phyloP scores from a whole-genome alignment of 2,888 invertebrate genomes.

The Tubulanus polymorphus region DNA sequence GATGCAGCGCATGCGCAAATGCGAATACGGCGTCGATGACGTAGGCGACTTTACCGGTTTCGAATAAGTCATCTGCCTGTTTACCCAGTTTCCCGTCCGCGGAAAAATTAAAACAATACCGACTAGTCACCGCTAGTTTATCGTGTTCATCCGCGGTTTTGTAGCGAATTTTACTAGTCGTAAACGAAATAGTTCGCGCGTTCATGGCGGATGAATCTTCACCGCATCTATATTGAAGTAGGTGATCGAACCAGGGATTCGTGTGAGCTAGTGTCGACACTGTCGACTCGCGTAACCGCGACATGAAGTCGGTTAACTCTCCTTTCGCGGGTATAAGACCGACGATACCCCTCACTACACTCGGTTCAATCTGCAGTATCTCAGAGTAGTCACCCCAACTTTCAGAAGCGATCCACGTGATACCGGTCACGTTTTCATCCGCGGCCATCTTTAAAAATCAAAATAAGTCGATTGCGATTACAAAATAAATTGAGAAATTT shows the following conservation, averaged over 20 bases:
- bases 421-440: not conserved
- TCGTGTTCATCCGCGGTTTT: no score
- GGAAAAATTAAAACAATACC: no score
- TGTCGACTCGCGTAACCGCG: not conserved
- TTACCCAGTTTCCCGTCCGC: no score
- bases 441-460: not conserved
- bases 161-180: no score
- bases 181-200: no score
- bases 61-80: no score
- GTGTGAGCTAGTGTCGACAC: not conserved
- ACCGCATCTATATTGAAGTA: no score
- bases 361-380: not conserved
- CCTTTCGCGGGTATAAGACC: slow-evolving; percentile 2
- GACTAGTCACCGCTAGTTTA: no score
- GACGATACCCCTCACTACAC: slow-evolving; percentile 4
- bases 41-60: slow-evolving; percentile 1
- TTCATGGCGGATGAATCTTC: no score
- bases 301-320: not conserved
- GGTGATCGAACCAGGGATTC: not conserved
- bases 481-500: no score
- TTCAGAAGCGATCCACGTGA: slow-evolving; percentile 2
- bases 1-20: slow-evolving; percentile 2
- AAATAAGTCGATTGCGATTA: no score
- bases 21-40: slow-evolving; percentile 6
- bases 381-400: slow-evolving; percentile 1